These are phyloP conservation scores for Cephus rjabovi DNA, from an alignment of 2,888 invertebrate genomes.

Conservation along the genomic window DNA sequence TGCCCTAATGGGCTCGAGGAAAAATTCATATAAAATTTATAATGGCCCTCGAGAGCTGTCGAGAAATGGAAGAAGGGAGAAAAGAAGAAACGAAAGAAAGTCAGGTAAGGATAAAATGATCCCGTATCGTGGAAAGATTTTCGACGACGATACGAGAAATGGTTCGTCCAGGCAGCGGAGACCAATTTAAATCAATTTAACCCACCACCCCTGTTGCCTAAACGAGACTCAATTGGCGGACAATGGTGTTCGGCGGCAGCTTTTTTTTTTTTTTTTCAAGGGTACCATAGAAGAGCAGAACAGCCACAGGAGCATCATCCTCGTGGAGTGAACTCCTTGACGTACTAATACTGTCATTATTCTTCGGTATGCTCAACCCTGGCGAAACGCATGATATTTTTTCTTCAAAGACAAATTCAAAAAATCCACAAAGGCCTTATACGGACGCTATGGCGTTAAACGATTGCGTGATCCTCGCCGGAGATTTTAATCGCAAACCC, in stretches of 20 bases:
- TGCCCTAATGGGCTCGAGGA: constrained; percentile 45
- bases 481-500: constrained; percentile 7
- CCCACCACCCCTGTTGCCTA: constrained; percentile 51
- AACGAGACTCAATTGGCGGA: constrained; percentile 62
- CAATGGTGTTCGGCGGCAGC: constrained; percentile 42
- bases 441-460: neutral
- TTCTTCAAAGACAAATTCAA: neutral
- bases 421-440: neutral
- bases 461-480: neutral
- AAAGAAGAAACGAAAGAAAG: neutral
- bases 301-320: neutral
- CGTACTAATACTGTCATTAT: neutral
- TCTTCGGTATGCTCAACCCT: neutral
- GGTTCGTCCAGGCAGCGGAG: constrained; percentile 25
- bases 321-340: neutral
- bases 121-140: constrained; percentile 60
- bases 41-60: constrained; percentile 22
- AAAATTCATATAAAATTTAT: constrained; percentile 44
- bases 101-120: constrained; percentile 52
- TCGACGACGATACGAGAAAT: constrained; percentile 18
- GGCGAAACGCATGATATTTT: neutral
- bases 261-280: neutral
- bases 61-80: neutral
- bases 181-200: constrained; percentile 65
- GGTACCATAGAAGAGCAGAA: neutral